These are phyloP conservation scores for Pasiphila rectangulata DNA, from an alignment of 2,888 invertebrate genomes.

Conservation along the genomic window DNA sequence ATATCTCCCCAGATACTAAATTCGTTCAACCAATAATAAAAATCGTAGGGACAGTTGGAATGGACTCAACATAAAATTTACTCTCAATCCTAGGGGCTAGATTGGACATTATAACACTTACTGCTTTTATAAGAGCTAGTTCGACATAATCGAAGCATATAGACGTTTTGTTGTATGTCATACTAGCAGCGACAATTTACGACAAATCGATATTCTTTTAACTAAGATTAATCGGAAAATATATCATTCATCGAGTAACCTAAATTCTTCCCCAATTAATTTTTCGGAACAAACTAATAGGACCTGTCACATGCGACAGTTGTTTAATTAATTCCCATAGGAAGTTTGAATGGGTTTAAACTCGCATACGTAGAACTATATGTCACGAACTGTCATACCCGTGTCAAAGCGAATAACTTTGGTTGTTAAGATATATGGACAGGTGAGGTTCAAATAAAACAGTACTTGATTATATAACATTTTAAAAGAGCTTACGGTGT, in stretches of 20 bases:
- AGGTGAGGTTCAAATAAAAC: constrained; percentile 30
- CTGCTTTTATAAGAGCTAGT: constrained; percentile 37
- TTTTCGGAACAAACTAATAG: background rate
- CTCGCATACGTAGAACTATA: constrained; percentile 36
- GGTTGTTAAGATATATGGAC: constrained; percentile 44
- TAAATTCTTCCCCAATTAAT: no score
- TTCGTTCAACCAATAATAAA: constrained; percentile 79
- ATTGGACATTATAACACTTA: constrained; percentile 65
- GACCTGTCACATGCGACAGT: constrained; percentile 19
- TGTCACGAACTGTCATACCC: constrained; percentile 57
- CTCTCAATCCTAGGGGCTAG: constrained; percentile 55
- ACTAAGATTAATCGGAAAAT: no score
- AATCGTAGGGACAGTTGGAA: constrained; percentile 69
- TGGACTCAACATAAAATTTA: constrained; percentile 71
- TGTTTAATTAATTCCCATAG: constrained; percentile 30
- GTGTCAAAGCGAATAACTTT: constrained; percentile 50
- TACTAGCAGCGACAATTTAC: no score
- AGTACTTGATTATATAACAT: background rate
- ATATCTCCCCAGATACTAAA: constrained; percentile 80
- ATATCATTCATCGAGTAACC: no score
- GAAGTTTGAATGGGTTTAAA: constrained; percentile 37
- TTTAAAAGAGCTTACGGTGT: background rate
- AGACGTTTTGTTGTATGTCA: constrained; percentile 3
- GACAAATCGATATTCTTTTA: background rate
- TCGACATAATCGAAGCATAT: constrained; percentile 36